Evolutionary conservation across 2,888 invertebrate genomes (phyloP), one percentile per base, ranked within the genome.

Genomic region (Hirtodrosophila alboralis): DNA sequence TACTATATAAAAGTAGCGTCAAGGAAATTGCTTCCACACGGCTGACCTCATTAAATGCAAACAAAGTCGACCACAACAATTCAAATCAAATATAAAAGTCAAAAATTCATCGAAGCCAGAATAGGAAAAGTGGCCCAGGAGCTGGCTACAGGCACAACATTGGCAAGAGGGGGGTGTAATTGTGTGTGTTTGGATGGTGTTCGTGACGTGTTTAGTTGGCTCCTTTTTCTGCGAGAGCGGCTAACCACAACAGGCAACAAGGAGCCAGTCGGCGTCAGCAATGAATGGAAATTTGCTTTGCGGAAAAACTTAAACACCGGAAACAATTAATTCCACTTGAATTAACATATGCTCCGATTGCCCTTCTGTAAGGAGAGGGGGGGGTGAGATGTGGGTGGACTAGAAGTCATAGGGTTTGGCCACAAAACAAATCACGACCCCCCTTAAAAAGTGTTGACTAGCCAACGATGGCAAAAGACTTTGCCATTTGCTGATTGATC

Each of bases 301-400:
- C 81, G 83, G 87, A 86, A 86, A 87, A 87, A 87, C 87, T 87
- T 87, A 89, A 89, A 87, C 87, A 89, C 89, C 88, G 89, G 89
- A 89, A 89, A 87, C 87, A 86, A 89, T 89, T 89, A 89, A 87
- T 89, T 89, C 89, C 88, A 89, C 86, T 88, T 88, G 89, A 89
- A 89, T 89, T 89, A 89, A 89, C 88, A 89, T 88, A 89, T 87
- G 83, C 75, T 68, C 63, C 67, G 72, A 75, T 81, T 75, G 75
- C 51, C 51, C 67, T 68, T 14, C 41, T 33, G 9, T 8, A 7
- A 8, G 44, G 26, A 13, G 12, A 30, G 7, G 10, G 18, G n/a
- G 27, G n/a, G n/a, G n/a, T n/a, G 26, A 13, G 12, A 30, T 5
- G 10, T 13, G n/a, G 27, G 26, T 13, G 38, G 33, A n/a, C 40